Evolutionary conservation across 2,113 vertebrate genomes (phyloP).

Genomic region (Calypte anna): DNA sequence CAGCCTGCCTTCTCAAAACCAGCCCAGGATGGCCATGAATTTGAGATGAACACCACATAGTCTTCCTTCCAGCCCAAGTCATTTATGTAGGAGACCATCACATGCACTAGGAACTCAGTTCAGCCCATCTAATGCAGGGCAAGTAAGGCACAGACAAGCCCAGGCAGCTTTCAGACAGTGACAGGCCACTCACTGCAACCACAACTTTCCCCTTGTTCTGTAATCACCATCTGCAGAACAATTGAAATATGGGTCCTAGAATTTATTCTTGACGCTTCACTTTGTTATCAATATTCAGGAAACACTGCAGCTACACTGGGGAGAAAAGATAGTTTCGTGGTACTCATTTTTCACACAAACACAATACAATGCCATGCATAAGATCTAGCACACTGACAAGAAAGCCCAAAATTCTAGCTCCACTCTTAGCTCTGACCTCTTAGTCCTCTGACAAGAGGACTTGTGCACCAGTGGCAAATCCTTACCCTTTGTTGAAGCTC

Average conservation of each 20-base stretch:
- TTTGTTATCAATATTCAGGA: background rate
- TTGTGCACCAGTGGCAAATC: background rate
- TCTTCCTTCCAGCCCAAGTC: background rate
- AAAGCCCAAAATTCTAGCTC: background rate
- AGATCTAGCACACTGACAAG: background rate
- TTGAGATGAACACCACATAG: background rate
- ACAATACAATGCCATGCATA: background rate
- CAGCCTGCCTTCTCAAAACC: background rate
- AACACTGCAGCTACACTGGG: background rate
- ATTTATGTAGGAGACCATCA: background rate
- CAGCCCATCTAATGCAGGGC: background rate
- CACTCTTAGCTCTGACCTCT: background rate
- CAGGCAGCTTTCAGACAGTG: background rate
- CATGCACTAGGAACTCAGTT: background rate
- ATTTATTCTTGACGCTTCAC: background rate
- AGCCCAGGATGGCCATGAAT: background rate
- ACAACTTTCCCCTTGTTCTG: background rate
- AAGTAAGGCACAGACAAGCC: background rate
- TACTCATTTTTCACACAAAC: background rate
- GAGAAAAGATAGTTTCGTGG: background rate
- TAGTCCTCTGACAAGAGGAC: background rate
- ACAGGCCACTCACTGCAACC: background rate
- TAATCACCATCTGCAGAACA: background rate
- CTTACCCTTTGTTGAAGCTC: background rate
- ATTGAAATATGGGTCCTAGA: background rate